A percentile compares a stretch with the other conserved stretches of the same genome.
Conservation (phyloP, 2,113 vertebrate genomes). For the Pomatostomus ruficeps region DNA sequence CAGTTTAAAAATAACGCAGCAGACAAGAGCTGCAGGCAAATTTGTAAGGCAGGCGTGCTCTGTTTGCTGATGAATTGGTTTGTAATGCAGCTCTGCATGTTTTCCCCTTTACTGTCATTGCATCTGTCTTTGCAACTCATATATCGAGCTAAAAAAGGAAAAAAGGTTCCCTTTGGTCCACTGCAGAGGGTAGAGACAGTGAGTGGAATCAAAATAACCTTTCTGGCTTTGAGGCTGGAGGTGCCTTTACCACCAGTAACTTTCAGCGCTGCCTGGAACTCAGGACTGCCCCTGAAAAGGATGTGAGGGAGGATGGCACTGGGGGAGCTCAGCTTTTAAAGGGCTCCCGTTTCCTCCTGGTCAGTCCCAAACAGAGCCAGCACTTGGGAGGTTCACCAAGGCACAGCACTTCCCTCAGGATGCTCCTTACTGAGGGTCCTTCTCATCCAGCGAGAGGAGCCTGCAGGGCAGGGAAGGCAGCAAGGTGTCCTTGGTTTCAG, state of each 20-base stretch:
- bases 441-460: background rate
- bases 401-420: background rate
- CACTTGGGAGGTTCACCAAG: background rate
- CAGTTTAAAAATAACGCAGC: conserved; percentile 62
- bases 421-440: background rate
- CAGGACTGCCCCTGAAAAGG: background rate
- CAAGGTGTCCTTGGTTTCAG: background rate
- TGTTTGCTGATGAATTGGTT: conserved; percentile 49
- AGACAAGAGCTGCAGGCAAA: conserved; percentile 55
- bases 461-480: background rate
- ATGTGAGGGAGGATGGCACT: background rate
- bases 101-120: background rate
- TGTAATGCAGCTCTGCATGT: conserved; percentile 43
- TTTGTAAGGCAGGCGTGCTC: conserved; percentile 35
- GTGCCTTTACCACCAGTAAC: background rate
- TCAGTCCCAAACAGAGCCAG: background rate
- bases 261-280: background rate
- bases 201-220: background rate
- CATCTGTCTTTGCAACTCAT: conserved; percentile 4
- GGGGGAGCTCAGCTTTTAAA: background rate
- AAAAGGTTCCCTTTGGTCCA: background rate
- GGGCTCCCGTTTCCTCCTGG: background rate
- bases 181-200: background rate
- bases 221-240: background rate
- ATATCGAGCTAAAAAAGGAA: background rate